Base-by-base conservation (phyloP, 2,888 invertebrate species). In the Phytoseiulus persimilis region DNA sequence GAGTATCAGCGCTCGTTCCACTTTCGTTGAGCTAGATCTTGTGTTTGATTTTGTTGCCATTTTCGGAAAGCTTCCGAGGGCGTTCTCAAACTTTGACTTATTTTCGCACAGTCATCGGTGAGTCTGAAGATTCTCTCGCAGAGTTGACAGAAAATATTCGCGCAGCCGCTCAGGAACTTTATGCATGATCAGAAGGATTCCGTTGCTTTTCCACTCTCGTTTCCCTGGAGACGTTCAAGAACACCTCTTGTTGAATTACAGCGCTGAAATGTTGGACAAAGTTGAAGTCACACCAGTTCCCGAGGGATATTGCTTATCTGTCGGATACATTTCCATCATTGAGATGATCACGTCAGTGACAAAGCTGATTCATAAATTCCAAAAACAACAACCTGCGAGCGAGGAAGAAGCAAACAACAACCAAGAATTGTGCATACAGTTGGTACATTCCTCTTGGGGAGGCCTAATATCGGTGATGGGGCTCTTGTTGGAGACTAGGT, bases 221-320 rank as follows among this genome's bases (percentile, higher is more conserved):
- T 39, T 39, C 9, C 28, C 89, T 46, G 6, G 5, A 83, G 11
- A 89, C 11, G 89, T 87, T 39, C 39, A 39, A 39, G 39, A 39
- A 39, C 9, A 39, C 39, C 9, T 9, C 9, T 9, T 39, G 3
- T 39, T 9, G 39, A 9, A 39, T 39, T 92, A 45, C 90, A 90
- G 90, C 87, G 94, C 99, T 92, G 99, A 99, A 93, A 96, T 98
- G 96, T 93, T 98, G 92, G 99, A 99, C 92, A 97, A 98, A 92
- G 95, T 96, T 31, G 99, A 99, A 92, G 96, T 98, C 11, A 98
- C 98, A 0, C 93, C 94, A 23, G 96, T 99, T 91, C 96, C 97
- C n/a, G 98, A 99, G 91, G 98, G 99, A 0, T 99, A 99, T 93
- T 98, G 98, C 5, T 96, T 99, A 90, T 98, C 98, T 0, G 95